phyloP scores from a whole-genome alignment of 2,113 vertebrate species.

The Oncorhynchus tshawytscha region DNA sequence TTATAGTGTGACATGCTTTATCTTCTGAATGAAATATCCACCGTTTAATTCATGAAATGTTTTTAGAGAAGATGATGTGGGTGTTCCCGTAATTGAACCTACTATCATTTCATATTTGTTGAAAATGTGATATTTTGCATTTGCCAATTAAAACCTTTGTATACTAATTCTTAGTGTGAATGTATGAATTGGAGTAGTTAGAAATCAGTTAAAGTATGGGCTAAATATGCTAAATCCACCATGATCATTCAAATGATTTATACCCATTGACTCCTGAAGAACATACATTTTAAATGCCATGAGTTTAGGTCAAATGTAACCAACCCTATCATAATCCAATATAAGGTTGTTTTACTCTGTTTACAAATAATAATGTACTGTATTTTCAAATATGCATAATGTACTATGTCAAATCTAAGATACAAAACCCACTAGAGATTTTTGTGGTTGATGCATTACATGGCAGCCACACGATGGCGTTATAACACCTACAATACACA shows the following conservation, averaged over 20 bases:
- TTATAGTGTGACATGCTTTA: constrained; percentile 49
- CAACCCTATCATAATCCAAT: no score
- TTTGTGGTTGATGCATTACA: not conserved
- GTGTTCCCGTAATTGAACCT: constrained; percentile 10
- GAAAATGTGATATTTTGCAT: constrained; percentile 52
- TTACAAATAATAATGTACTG: no score
- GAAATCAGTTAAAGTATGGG: not conserved
- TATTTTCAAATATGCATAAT: no score
- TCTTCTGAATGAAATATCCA: constrained; percentile 52
- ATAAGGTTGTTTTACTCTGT: no score
- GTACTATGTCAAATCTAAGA: not conserved
- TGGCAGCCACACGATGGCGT: not conserved
- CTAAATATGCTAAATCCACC: no score
- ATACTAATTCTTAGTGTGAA: not conserved
- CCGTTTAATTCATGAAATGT: constrained; percentile 26
- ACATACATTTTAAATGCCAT: no score
- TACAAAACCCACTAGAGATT: no score
- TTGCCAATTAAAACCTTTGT: constrained; percentile 56
- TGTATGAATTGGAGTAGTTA: not conserved
- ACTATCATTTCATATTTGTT: constrained; percentile 23
- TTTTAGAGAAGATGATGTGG: constrained; percentile 23
- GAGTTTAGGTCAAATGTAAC: no score
- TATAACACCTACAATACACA: not conserved
- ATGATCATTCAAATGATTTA: no score
- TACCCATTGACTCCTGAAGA: no score